Conservation (phyloP, 2,797 vertebrate species). For the Prionace glauca region DNA sequence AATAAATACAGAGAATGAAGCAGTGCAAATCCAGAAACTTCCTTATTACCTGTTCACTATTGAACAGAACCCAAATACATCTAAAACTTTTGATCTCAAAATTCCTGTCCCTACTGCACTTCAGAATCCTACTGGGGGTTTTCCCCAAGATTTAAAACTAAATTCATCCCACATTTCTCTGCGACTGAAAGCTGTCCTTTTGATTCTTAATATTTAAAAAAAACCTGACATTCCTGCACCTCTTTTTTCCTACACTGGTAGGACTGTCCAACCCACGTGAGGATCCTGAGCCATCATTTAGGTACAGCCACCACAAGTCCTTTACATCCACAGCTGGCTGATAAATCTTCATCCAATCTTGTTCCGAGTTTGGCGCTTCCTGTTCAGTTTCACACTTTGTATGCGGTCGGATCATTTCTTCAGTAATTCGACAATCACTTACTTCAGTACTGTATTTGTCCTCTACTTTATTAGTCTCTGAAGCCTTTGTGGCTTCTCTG, state of each 20-base stretch:
- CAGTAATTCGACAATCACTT: background rate
- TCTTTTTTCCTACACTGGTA: background rate
- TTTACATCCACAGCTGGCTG: slow-evolving; percentile 10
- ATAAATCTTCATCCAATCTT: slow-evolving; percentile 27
- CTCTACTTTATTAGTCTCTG: background rate
- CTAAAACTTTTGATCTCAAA: background rate
- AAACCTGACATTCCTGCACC: background rate
- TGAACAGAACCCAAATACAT: background rate
- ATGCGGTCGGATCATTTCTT: background rate
- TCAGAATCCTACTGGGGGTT: background rate
- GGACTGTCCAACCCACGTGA: slow-evolving; percentile 18
- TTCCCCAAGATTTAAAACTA: background rate
- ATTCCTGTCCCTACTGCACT: background rate
- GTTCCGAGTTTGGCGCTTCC: background rate
- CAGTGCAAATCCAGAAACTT: background rate
- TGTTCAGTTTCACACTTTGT: background rate
- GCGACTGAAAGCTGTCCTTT: background rate
- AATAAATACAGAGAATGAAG: background rate
- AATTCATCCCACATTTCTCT: background rate
- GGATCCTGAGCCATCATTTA: slow-evolving; percentile 18
- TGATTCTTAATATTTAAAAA: background rate
- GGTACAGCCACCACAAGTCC: slow-evolving; percentile 34
- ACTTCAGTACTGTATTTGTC: background rate
- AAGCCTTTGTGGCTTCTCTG: background rate
- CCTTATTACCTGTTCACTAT: background rate